Conservation (phyloP, 2,113 vertebrate genomes). For the Mesocricetus auratus region DNA sequence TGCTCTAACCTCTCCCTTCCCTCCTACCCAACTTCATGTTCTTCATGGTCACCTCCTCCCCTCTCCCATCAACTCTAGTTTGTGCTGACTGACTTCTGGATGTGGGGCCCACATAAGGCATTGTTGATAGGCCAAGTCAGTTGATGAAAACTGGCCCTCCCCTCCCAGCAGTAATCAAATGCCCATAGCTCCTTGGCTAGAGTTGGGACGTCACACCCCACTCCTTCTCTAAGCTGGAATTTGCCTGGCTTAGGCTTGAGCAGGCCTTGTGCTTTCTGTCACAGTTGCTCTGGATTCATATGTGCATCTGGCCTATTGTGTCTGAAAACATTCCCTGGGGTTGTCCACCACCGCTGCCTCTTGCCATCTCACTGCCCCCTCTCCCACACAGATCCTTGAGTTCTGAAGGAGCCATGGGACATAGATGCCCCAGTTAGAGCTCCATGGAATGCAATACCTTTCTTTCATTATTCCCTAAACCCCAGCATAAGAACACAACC, state of each 20-base stretch:
- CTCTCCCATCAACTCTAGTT: neutral
- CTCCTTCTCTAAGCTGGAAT: neutral
- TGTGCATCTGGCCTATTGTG: neutral
- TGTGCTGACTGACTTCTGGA: neutral
- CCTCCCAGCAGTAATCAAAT: neutral
- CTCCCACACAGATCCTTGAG: neutral
- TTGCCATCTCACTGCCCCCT: neutral
- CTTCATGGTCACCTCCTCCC: neutral
- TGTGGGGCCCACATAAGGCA: neutral
- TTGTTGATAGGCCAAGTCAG: neutral
- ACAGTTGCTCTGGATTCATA: neutral
- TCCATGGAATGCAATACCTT: fast-evolving
- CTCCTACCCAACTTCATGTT: neutral
- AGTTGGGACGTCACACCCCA: neutral
- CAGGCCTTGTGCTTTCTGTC: neutral
- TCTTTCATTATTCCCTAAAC: neutral
- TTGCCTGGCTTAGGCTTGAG: neutral
- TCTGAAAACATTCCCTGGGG: neutral
- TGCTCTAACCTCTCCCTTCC: neutral
- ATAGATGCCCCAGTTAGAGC: neutral
- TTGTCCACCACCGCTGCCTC: neutral
- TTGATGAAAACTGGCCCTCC: neutral
- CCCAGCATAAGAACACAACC: neutral
- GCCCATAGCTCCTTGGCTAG: neutral
- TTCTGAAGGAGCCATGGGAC: neutral